Evolutionary conservation across 2,113 vertebrate genomes (phyloP).

Genomic region (Sebastes fasciatus): DNA sequence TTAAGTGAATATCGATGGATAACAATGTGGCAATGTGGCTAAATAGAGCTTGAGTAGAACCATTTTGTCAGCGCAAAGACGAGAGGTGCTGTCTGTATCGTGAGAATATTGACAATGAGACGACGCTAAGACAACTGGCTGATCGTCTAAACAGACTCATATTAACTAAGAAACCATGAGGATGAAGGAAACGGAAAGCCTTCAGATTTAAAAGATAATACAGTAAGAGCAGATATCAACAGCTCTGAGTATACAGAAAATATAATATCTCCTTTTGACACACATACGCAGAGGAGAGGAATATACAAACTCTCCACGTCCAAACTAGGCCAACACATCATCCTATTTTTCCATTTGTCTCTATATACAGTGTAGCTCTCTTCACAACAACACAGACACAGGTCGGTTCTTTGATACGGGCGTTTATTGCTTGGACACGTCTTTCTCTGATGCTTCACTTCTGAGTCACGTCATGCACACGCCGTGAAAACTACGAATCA

Average conservation of each 20-base stretch:
- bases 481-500: too few species aligned
- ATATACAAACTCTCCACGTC: neutral
- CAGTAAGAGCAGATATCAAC: neutral
- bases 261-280: neutral
- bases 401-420: too few species aligned
- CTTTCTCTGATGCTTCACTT: too few species aligned
- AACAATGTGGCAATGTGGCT: conserved; percentile 1
- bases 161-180: neutral
- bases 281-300: neutral
- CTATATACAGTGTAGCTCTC: conserved; percentile 31
- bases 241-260: neutral
- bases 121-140: neutral
- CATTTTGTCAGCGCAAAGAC: conserved; percentile 18
- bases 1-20: conserved; percentile 48
- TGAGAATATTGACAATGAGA: conserved; percentile 6
- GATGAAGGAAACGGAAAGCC: neutral
- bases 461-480: too few species aligned
- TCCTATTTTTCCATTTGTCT: neutral
- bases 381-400: too few species aligned
- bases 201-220: neutral
- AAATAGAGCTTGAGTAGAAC: neutral
- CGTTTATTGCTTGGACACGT: too few species aligned
- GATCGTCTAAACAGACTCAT: conserved; percentile 1
- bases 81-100: neutral
- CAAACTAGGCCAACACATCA: conserved; percentile 23